Evolutionary conservation across 2,888 invertebrate genomes (phyloP), one percentile per base, ranked within the genome.

Genomic region (Meganola albula): DNA sequence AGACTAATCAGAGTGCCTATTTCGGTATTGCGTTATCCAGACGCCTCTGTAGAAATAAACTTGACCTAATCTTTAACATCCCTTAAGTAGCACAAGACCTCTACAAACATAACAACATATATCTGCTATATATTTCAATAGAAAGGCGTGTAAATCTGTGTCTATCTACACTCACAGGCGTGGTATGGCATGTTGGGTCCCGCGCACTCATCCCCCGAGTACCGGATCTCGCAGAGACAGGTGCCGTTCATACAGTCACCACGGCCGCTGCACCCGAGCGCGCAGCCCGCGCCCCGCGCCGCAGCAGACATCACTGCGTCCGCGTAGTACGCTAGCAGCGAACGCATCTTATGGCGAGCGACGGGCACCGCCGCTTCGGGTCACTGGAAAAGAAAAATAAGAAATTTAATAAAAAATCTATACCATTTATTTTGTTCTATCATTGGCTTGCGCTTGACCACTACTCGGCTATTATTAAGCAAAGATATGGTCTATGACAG

Each of bases 161-260:
- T 14, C 12, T 1, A 14, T n/a, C n/a, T 8, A 18, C 44, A 67
- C 67, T 71, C 31, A 73, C 70, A 70, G 1, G 64, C 68, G 40
- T 71, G 68, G 25, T 96, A 96, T 14, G 93, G 92, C 54, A 94
- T 74, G 78, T 96, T 96, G 44, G 93, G 94, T 13, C 92, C 91
- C 38, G 92, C 91, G 70, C 96, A 96, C 62, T 92, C 90, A 39
- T 92, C 91, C 6, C 96, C 96, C 39, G 95, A 89, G 74, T 92
- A 97, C 33, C 91, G 89, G 56, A 96, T 96, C 88, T 96, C 95
- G 77, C 96, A 96, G 53, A 95, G 88, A 70, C 96, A 96, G 32
- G 95, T 95, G 47, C 96, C 96, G 74, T 96, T 95, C 69, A 93
- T 90, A 77, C 96, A 96, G 82, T 96, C 96, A 10, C 96, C 96